A percentile compares a stretch with the other conserved stretches of the same genome.
phyloP scores from a whole-genome alignment of 2,888 invertebrate genomes.

The Cabera pusaria region DNA sequence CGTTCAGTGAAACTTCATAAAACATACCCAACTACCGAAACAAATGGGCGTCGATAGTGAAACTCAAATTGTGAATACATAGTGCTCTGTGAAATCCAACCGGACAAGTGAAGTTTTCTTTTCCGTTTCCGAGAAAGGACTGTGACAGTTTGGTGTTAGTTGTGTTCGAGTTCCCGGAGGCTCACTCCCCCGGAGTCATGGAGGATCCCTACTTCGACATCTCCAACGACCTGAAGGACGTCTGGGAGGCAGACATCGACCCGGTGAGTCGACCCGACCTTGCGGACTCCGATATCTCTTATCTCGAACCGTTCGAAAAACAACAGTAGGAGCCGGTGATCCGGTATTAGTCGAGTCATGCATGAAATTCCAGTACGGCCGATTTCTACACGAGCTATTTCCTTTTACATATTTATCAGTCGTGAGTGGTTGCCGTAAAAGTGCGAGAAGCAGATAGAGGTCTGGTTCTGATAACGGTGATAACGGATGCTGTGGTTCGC shows the following conservation, averaged over 20 bases:
- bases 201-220: constrained; percentile 91
- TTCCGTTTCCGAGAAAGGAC: constrained; percentile 58
- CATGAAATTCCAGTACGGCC: constrained; percentile 23
- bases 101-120: constrained; percentile 48
- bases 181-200: constrained; percentile 67
- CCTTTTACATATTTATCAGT: constrained; percentile 26
- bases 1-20: constrained; percentile 74
- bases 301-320: constrained; percentile 45
- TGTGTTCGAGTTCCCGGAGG: constrained; percentile 57
- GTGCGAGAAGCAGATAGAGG: constrained; percentile 26
- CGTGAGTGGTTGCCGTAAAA: constrained; percentile 16
- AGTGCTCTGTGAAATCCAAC: constrained; percentile 56
- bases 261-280: constrained; percentile 87
- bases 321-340: constrained; percentile 19
- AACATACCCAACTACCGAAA: constrained; percentile 60
- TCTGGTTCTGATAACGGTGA: constrained; percentile 33
- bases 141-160: constrained; percentile 71
- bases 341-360: constrained; percentile 21
- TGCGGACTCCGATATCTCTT: constrained; percentile 57
- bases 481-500: constrained; percentile 28
- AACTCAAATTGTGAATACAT: constrained; percentile 70
- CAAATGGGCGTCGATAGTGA: constrained; percentile 77
- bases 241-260: constrained; percentile 92
- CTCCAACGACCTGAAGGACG: constrained; percentile 88
- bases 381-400: constrained; percentile 30